Conservation (phyloP, 2,888 invertebrate genomes). For the Cephus pulcher region DNA sequence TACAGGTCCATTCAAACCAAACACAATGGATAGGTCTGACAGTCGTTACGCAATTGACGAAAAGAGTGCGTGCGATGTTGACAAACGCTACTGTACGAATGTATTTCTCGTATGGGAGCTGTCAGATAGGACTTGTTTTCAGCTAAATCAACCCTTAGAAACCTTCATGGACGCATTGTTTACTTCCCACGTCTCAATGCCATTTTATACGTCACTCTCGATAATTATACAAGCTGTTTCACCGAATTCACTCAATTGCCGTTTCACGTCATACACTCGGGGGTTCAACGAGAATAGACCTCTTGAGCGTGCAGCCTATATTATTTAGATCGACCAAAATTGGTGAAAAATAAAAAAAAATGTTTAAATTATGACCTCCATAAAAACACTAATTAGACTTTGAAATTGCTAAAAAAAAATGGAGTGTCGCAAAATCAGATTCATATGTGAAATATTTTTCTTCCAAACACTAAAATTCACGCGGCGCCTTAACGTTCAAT, state of each 20-base stretch:
- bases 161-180: not conserved
- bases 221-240: not conserved
- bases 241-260: not conserved
- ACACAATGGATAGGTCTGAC: not conserved
- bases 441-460: not conserved
- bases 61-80: not conserved
- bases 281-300: not conserved
- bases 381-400: too few relatives aligned
- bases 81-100: not conserved
- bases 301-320: too few relatives aligned
- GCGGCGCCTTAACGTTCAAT: not conserved
- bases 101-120: not conserved
- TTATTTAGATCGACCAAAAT: too few relatives aligned
- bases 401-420: too few relatives aligned
- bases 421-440: not conserved
- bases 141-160: not conserved
- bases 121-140: not conserved
- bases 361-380: not conserved
- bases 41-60: not conserved
- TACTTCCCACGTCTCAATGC: not conserved
- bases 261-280: accelerated
- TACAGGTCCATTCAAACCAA: not conserved
- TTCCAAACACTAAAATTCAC: not conserved
- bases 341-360: too few relatives aligned
- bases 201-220: not conserved